Conservation (phyloP, 1,140 invertebrate species). For the Hermatobates lingyangjiaoensis region DNA sequence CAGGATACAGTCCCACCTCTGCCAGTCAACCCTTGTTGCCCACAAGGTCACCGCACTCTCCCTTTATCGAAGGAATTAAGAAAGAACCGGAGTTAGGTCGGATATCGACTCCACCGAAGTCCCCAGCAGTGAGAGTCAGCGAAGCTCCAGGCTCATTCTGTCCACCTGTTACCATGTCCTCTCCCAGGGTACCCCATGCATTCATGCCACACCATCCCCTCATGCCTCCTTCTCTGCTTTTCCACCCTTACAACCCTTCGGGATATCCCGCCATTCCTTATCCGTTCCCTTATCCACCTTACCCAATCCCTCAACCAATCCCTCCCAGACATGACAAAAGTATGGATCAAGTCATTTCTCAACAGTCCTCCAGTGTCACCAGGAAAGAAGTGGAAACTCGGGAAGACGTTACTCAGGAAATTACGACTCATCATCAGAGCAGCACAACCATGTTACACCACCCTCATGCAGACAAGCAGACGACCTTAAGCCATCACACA, state of each 20-base stretch:
- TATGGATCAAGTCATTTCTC: too few relatives aligned
- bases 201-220: slow-evolving; percentile 21
- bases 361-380: too few relatives aligned
- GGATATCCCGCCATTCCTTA: slow-evolving; percentile 30
- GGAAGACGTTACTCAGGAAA: slow-evolving; percentile 23
- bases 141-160: slow-evolving; percentile 17
- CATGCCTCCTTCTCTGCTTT: slow-evolving; percentile 35
- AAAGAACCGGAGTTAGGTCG: slow-evolving; percentile 41
- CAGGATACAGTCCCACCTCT: slow-evolving; percentile 35
- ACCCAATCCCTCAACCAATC: slow-evolving; percentile 48
- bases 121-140: slow-evolving; percentile 24
- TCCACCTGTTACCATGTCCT: neutral
- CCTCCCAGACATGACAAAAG: slow-evolving; percentile 31
- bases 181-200: slow-evolving; percentile 17
- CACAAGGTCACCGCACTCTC: slow-evolving; percentile 12
- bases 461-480: slow-evolving; percentile 29
- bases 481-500: slow-evolving; percentile 25
- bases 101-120: slow-evolving; percentile 25
- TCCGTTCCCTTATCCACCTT: slow-evolving; percentile 46
- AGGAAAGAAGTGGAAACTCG: slow-evolving; percentile 25
- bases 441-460: slow-evolving; percentile 39
- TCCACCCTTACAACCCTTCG: slow-evolving; percentile 45
- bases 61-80: slow-evolving; percentile 43
- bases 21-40: slow-evolving; percentile 21
- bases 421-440: slow-evolving; percentile 34